Conservation (phyloP, 2,113 vertebrate species). For the Caranx ignobilis region DNA sequence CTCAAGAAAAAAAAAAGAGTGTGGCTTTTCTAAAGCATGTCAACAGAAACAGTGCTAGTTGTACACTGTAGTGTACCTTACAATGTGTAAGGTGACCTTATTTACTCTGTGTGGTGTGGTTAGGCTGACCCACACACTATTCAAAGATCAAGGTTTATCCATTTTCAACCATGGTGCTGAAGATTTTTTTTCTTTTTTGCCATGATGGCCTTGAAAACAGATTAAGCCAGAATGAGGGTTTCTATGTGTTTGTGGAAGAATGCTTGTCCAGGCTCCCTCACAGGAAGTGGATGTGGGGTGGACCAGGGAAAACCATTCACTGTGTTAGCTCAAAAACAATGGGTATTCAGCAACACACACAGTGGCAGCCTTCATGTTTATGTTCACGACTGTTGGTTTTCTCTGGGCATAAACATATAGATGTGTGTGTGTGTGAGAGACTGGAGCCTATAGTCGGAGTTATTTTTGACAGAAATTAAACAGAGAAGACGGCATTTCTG, state of each 20-base stretch:
- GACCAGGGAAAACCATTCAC: conserved; percentile 53
- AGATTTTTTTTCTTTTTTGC: background rate
- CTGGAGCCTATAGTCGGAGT: background rate
- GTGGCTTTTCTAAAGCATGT: background rate
- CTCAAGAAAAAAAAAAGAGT: background rate
- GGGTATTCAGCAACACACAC: conserved; percentile 53
- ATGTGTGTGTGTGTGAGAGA: background rate
- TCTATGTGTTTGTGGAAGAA: conserved; percentile 34
- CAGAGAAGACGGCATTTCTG: background rate
- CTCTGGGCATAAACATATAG: conserved; percentile 15
- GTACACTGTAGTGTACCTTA: background rate
- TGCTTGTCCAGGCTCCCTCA: conserved; percentile 39
- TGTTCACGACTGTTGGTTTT: conserved; percentile 41
- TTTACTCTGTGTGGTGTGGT: conserved; percentile 1
- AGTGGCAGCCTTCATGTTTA: conserved; percentile 43
- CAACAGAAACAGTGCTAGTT: background rate
- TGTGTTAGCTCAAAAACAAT: conserved; percentile 59
- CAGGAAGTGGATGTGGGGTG: conserved; percentile 67
- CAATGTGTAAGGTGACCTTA: background rate
- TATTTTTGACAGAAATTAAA: conserved; percentile 11
- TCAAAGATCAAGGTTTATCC: conserved; percentile 3
- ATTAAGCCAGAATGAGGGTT: conserved; percentile 24
- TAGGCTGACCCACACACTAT: background rate
- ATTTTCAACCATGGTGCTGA: background rate
- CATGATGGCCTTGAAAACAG: background rate